A percentile compares a stretch with the other conserved stretches of the same genome.
Evolutionary conservation across 1,140 invertebrate species (phyloP).

Genomic region (Euwallacea similis): DNA sequence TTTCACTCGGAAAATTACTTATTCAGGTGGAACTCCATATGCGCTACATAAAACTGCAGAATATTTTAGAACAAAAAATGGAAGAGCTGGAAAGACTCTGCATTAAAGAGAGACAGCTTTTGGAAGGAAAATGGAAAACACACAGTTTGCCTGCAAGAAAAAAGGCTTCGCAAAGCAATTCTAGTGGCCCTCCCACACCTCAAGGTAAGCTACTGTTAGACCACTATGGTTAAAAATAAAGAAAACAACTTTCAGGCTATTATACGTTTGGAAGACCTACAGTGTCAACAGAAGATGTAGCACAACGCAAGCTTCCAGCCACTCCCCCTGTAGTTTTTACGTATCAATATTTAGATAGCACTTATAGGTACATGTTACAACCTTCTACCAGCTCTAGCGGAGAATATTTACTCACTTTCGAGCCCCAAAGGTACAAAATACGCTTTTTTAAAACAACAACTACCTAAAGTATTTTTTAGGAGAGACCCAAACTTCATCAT

Average conservation of each 20-base stretch:
- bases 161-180: slow-evolving; percentile 62
- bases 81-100: slow-evolving; percentile 81
- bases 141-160: slow-evolving; percentile 82
- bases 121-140: slow-evolving; percentile 84
- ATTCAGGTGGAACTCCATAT: slow-evolving; percentile 81
- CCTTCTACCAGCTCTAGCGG: slow-evolving; percentile 61
- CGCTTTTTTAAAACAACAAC: background rate
- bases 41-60: slow-evolving; percentile 86
- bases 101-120: slow-evolving; percentile 78
- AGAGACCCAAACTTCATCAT: slow-evolving; percentile 63
- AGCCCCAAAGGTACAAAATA: slow-evolving; percentile 59
- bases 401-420: slow-evolving; percentile 69
- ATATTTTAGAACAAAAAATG: slow-evolving; percentile 82
- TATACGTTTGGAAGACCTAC: slow-evolving; percentile 65
- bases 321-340: slow-evolving; percentile 63
- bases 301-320: slow-evolving; percentile 56
- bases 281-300: slow-evolving; percentile 70
- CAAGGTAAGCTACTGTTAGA: slow-evolving; percentile 18
- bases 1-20: background rate
- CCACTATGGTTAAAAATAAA: background rate
- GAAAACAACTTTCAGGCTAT: slow-evolving; percentile 20
- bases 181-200: slow-evolving; percentile 55
- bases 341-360: slow-evolving; percentile 70
- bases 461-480: slow-evolving; percentile 42
- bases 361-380: slow-evolving; percentile 67